Evolutionary conservation across 92 coral and sea anemone species (phyloP).

Genomic region (Phymanthus crucifer): DNA sequence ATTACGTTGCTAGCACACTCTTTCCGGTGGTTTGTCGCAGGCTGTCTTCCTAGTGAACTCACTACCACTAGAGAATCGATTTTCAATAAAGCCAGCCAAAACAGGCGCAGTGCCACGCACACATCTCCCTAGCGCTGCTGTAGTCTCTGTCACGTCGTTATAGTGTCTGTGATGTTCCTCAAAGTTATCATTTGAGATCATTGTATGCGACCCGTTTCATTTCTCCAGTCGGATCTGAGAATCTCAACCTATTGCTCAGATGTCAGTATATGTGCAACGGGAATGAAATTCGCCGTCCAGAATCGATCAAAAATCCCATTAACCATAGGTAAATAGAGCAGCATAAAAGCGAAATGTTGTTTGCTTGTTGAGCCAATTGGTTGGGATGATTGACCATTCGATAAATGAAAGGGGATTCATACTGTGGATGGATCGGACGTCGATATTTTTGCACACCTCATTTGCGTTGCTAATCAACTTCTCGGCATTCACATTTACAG

Average conservation of each 20-base stretch:
- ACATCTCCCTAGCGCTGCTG: neutral
- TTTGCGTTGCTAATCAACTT: neutral
- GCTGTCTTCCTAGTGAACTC: neutral
- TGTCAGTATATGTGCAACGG: neutral
- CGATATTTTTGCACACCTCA: too few relatives aligned
- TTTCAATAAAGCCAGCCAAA: neutral
- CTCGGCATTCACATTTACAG: too few relatives aligned
- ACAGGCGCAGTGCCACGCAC: neutral
- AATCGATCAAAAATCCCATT: neutral
- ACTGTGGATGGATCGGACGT: neutral
- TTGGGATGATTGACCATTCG: neutral
- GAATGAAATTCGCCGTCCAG: neutral
- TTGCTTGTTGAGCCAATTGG: slow-evolving; percentile 6
- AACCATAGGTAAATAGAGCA: neutral
- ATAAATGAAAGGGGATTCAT: slow-evolving; percentile 27
- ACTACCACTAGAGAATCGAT: neutral
- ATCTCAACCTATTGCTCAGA: too few relatives aligned
- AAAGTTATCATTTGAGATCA: neutral
- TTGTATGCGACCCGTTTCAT: too few relatives aligned
- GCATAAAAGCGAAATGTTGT: neutral
- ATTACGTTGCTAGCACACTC: neutral
- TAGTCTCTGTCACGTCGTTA: neutral
- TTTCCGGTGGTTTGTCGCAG: neutral
- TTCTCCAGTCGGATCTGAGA: too few relatives aligned
- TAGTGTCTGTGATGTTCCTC: neutral